These are phyloP conservation scores for Colletes collaris DNA, from an alignment of 2,888 invertebrate species.

Conservation along the genomic window DNA sequence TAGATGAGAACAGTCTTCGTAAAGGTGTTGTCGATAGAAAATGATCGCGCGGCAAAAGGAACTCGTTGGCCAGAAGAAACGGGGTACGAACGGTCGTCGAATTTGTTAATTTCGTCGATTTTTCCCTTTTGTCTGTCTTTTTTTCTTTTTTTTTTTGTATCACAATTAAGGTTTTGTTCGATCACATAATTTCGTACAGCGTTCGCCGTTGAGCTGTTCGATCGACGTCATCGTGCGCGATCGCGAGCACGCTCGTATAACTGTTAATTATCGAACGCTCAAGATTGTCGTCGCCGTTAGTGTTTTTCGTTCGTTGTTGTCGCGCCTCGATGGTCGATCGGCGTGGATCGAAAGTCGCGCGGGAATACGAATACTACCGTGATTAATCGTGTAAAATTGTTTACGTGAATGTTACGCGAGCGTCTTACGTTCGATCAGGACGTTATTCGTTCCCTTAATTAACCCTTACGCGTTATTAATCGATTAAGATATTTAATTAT, in stretches of 20 bases:
- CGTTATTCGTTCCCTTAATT: constrained; percentile 12
- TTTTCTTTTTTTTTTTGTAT: background rate
- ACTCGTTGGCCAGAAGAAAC: constrained; percentile 32
- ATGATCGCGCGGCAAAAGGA: constrained; percentile 33
- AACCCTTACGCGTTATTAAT: constrained; percentile 16
- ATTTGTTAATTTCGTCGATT: background rate
- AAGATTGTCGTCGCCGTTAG: constrained; percentile 55
- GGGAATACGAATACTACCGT: constrained; percentile 15
- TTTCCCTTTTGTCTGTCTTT: too few relatives aligned
- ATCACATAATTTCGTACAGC: constrained; percentile 15
- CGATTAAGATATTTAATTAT: constrained; percentile 24
- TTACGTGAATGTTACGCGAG: background rate
- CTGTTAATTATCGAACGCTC: constrained; percentile 36
- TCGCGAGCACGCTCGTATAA: background rate
- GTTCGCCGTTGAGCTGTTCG: constrained; percentile 9
- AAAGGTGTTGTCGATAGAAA: constrained; percentile 19
- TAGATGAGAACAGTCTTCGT: constrained; percentile 44
- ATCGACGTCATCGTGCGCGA: constrained; percentile 2
- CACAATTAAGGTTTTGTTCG: constrained; percentile 2
- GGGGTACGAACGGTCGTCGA: background rate
- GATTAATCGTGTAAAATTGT: background rate
- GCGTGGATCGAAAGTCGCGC: background rate
- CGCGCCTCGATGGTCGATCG: constrained; percentile 13
- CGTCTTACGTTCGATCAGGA: background rate
- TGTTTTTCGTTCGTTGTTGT: background rate